A percentile compares a stretch with the other conserved stretches of the same genome.
These are phyloP conservation scores for Alauda arvensis DNA, from an alignment of 2,797 vertebrate species.

Conservation along the genomic window DNA sequence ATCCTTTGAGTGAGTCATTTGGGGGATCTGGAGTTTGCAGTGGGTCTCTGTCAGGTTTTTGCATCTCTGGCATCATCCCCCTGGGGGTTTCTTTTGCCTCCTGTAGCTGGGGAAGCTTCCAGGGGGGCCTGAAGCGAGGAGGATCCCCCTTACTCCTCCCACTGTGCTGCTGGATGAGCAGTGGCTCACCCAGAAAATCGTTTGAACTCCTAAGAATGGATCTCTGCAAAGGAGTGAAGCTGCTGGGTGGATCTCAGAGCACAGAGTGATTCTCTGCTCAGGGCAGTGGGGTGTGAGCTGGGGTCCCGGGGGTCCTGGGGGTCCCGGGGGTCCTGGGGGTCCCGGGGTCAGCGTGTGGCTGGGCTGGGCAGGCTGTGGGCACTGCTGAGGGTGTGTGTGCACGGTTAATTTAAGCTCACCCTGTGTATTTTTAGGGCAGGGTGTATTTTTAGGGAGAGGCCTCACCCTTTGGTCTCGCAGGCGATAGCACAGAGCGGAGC, in stretches of 20 bases:
- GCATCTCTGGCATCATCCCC: accelerated
- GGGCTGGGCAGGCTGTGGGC: not conserved
- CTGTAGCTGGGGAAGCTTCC: not conserved
- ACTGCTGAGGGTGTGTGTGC: not conserved
- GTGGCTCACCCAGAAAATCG: not conserved
- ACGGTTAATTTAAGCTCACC: not conserved
- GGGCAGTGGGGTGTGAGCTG: not conserved
- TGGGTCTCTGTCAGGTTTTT: not conserved
- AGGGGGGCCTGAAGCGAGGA: not conserved
- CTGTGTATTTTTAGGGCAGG: conserved; percentile 54
- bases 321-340: accelerated
- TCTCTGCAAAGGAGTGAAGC: not conserved
- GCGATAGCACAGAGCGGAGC: not conserved
- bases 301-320: not conserved
- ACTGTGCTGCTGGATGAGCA: not conserved
- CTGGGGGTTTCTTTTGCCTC: accelerated
- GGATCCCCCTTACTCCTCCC: not conserved
- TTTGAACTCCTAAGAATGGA: accelerated
- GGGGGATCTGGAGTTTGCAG: accelerated
- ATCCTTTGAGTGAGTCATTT: accelerated
- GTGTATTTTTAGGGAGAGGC: conserved; percentile 57
- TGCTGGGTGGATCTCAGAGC: accelerated
- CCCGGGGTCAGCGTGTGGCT: not conserved
- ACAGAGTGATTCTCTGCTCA: accelerated
- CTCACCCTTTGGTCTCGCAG: conserved; percentile 15